Conservation (phyloP, 1,140 invertebrate species). For the Sipha flava region DNA sequence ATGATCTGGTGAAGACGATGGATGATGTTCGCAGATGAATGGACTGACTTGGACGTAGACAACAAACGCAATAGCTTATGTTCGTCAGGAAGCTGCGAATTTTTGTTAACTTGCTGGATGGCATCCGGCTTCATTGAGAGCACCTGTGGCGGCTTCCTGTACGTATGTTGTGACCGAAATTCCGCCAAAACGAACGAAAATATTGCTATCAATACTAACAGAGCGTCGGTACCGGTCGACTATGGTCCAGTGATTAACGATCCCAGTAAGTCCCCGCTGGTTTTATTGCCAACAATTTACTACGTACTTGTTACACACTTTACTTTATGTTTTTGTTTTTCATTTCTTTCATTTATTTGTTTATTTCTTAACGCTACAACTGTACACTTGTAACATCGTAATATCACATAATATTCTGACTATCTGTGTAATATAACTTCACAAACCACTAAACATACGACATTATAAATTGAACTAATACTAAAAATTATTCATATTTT, state of each 20-base stretch:
- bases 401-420: too few species aligned
- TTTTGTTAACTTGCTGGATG: slow-evolving; percentile 88
- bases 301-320: neutral
- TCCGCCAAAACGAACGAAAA: slow-evolving; percentile 58
- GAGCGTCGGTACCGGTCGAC: slow-evolving; percentile 38
- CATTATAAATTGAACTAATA: too few species aligned
- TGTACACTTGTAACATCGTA: too few species aligned
- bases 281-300: too few species aligned
- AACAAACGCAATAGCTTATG: slow-evolving; percentile 49
- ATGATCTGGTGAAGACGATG: slow-evolving; percentile 8
- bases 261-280: slow-evolving; percentile 53
- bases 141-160: slow-evolving; percentile 70
- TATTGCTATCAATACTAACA: slow-evolving; percentile 47
- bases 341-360: too few species aligned
- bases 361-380: too few species aligned
- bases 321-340: too few species aligned
- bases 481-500: too few species aligned
- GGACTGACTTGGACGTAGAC: slow-evolving; percentile 41
- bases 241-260: slow-evolving; percentile 65
- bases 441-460: too few species aligned
- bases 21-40: slow-evolving; percentile 37
- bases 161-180: slow-evolving; percentile 77
- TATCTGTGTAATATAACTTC: too few species aligned
- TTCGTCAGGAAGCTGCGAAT: slow-evolving; percentile 74
- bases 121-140: slow-evolving; percentile 77